These are phyloP conservation scores for Limanda limanda DNA, from an alignment of 2,113 vertebrate genomes.

Conservation along the genomic window DNA sequence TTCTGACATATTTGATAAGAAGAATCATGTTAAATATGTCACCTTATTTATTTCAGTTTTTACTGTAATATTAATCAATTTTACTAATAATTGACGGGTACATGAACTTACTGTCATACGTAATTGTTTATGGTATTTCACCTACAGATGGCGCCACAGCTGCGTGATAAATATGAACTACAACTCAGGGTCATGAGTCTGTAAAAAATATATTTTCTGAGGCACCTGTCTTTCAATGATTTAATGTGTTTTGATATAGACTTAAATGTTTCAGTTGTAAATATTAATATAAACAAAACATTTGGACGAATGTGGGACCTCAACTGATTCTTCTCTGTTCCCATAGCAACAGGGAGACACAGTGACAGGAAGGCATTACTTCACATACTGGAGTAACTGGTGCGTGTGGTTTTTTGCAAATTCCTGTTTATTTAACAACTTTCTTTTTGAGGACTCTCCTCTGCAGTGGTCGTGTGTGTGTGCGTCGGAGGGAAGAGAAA, in stretches of 20 bases:
- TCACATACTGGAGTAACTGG: conserved; percentile 43
- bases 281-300: neutral
- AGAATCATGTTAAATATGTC: too few relatives aligned
- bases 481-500: conserved; percentile 2
- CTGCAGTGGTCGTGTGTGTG: conserved; percentile 63
- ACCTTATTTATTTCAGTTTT: conserved; percentile 1
- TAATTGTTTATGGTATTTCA: neutral
- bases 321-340: neutral
- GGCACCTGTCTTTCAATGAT: too few relatives aligned
- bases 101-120: too few relatives aligned
- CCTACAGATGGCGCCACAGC: conserved; percentile 17
- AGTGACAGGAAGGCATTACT: neutral
- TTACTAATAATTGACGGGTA: too few relatives aligned
- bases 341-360: conserved; percentile 3
- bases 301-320: neutral
- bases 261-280: too few relatives aligned
- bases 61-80: too few relatives aligned
- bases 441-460: neutral
- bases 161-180: neutral
- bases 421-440: neutral
- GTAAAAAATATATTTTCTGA: too few relatives aligned
- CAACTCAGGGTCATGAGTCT: neutral
- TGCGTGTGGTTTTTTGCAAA: conserved; percentile 11
- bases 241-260: too few relatives aligned
- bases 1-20: too few relatives aligned